Evolutionary conservation across 2,888 invertebrate species (phyloP).

Genomic region (Entomobrya multifasciata): DNA sequence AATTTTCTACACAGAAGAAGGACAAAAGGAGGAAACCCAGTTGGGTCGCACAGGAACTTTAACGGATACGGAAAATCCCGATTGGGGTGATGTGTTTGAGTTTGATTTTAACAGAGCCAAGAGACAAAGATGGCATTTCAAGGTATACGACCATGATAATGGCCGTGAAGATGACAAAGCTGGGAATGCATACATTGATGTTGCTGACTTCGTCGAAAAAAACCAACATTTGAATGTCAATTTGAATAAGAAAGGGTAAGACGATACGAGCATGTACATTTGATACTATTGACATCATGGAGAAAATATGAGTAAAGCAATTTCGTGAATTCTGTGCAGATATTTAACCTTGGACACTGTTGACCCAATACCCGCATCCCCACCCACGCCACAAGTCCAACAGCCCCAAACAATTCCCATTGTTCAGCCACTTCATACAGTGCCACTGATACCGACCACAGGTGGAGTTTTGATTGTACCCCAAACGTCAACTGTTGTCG

Average conservation of each 20-base stretch:
- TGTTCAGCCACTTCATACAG: slow-evolving; percentile 7
- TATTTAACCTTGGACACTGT: slow-evolving; percentile 72
- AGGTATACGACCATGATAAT: slow-evolving; percentile 78
- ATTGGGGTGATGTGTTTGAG: slow-evolving; percentile 78
- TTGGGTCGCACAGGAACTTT: slow-evolving; percentile 75
- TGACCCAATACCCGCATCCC: slow-evolving; percentile 58
- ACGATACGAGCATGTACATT: background rate
- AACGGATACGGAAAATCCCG: slow-evolving; percentile 73
- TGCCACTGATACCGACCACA: slow-evolving; percentile 47
- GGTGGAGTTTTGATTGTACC: slow-evolving; percentile 57
- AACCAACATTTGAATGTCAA: slow-evolving; percentile 75
- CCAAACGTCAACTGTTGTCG: slow-evolving; percentile 13
- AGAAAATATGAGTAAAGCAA: too few relatives aligned
- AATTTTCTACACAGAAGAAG: slow-evolving; percentile 74
- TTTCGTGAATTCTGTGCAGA: too few relatives aligned
- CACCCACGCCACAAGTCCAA: slow-evolving; percentile 30
- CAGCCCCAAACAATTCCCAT: slow-evolving; percentile 26
- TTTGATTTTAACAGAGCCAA: slow-evolving; percentile 77
- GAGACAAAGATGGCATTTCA: slow-evolving; percentile 74
- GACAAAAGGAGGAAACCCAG: slow-evolving; percentile 72
- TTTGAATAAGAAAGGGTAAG: slow-evolving; percentile 77
- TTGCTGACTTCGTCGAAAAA: slow-evolving; percentile 77
- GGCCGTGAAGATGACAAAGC: slow-evolving; percentile 77
- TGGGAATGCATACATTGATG: slow-evolving; percentile 76
- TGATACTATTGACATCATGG: too few relatives aligned